phyloP scores from a whole-genome alignment of 2,888 invertebrate genomes.

The Altica lythri region DNA sequence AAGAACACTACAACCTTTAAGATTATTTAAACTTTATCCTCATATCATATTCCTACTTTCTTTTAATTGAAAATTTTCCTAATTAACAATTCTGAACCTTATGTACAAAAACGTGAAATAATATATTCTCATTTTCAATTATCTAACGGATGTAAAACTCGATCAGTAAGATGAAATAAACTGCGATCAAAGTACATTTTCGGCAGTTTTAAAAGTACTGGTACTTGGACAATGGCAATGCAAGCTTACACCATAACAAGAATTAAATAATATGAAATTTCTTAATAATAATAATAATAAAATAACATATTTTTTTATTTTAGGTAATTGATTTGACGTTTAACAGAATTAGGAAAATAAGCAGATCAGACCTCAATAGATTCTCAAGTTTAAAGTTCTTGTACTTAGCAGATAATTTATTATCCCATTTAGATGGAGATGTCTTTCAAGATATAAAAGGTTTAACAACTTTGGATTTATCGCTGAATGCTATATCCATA shows the following conservation, averaged over 20 bases:
- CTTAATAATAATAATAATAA: neutral
- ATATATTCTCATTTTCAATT: too few species aligned
- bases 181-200: neutral
- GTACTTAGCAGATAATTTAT: conserved; percentile 53
- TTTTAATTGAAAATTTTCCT: too few species aligned
- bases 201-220: neutral
- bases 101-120: too few species aligned
- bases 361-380: conserved; percentile 44
- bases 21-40: too few species aligned
- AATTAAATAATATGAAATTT: neutral
- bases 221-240: neutral
- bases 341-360: conserved; percentile 52
- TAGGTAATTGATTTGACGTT: conserved; percentile 51
- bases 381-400: conserved; percentile 49
- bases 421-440: conserved; percentile 48
- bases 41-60: too few species aligned
- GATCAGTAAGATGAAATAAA: too few species aligned
- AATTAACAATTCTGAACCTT: too few species aligned
- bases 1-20: too few species aligned
- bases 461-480: conserved; percentile 50
- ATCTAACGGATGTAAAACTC: too few species aligned
- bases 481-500: conserved; percentile 46
- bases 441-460: conserved; percentile 45
- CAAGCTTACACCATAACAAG: neutral
- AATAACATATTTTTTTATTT: conserved; percentile 12